phyloP scores from a whole-genome alignment of 2,888 invertebrate genomes.

The Caradrina kadenii region DNA sequence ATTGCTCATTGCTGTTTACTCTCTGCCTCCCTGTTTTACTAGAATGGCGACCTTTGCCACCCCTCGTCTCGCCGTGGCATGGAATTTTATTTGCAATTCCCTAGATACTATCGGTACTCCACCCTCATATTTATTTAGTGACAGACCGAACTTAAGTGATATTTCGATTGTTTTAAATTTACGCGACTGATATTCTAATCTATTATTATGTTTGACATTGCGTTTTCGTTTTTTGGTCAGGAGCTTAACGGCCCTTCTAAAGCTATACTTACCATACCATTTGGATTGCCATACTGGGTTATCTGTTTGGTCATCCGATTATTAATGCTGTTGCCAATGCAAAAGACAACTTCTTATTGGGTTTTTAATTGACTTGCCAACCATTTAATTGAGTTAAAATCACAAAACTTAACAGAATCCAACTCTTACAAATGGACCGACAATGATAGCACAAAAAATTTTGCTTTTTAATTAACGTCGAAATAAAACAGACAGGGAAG shows the following conservation, averaged over 20 bases:
- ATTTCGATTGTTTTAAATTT: conserved; percentile 10
- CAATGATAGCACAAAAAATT: conserved; percentile 38
- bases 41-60: conserved; percentile 54
- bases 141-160: conserved; percentile 10
- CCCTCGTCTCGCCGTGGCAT: conserved; percentile 34
- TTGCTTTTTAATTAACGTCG: conserved; percentile 22
- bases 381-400: conserved; percentile 10
- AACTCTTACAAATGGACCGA: conserved; percentile 40
- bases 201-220: neutral
- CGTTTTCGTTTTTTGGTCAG: neutral
- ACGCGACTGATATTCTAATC: neutral
- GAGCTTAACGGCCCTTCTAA: neutral
- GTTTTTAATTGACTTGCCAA: conserved; percentile 21
- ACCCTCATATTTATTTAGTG: conserved; percentile 45
- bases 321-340: conserved; percentile 2
- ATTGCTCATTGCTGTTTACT: conserved; percentile 37
- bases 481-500: conserved; percentile 15
- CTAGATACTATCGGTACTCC: conserved; percentile 22
- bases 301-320: neutral
- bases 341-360: conserved; percentile 1
- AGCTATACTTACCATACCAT: too few relatives aligned
- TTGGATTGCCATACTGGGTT: neutral
- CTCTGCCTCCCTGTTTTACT: conserved; percentile 31
- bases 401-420: conserved; percentile 13
- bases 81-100: conserved; percentile 51